Base-by-base conservation (phyloP, 2,888 invertebrate species). In the Psylliodes chrysocephalus region DNA sequence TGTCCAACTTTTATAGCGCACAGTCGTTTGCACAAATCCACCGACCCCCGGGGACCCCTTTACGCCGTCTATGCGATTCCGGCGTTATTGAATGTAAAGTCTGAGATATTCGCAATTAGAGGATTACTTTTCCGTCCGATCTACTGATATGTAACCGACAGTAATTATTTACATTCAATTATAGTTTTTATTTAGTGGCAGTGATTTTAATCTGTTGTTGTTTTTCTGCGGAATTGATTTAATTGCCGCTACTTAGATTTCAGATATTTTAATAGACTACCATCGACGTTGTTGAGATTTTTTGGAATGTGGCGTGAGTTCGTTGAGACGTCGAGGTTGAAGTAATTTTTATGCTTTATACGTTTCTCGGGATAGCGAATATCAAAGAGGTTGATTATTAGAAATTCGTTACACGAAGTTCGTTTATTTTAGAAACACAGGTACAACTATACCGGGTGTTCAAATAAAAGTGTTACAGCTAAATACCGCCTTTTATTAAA, bases 161-260 rank as follows among this genome's bases (percentile, higher is more conserved):
- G 46, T 33, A 44, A 46, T 55, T 55, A 55, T 55, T 30, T 46
- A 46, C 46, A 46, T 19, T 46, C 46, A 46, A 46, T 46, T 46
- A 46, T 46, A 46, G 46, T 46, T 46, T 46, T 46, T 46, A 22
- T 17, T 19, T 46, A 22, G 3, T 46, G 46, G 46, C n/a, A 46
- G 46, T 46, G 46, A 46, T 46, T 46, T 46, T 46, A 46, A 46
- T 46, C 46, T 22, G 46, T 25, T 22, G 46, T 46, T 46, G 22
- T 46, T 44, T 30, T 55, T 55, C 33, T 30, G 8, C 18, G 55
- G 18, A 55, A 30, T 42, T 15, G 28, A 30, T 33, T 46, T 44
- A 55, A 55, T 55, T 55, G 33, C 46, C 22, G n/a, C 46, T 14
- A 55, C 19, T 44, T 44, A 44, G 55, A 46, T 55, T 46, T 46